Evolutionary conservation across 2,888 invertebrate genomes (phyloP), one percentile per base, ranked within the genome.

Genomic region (Ganaspis brasiliensis): DNA sequence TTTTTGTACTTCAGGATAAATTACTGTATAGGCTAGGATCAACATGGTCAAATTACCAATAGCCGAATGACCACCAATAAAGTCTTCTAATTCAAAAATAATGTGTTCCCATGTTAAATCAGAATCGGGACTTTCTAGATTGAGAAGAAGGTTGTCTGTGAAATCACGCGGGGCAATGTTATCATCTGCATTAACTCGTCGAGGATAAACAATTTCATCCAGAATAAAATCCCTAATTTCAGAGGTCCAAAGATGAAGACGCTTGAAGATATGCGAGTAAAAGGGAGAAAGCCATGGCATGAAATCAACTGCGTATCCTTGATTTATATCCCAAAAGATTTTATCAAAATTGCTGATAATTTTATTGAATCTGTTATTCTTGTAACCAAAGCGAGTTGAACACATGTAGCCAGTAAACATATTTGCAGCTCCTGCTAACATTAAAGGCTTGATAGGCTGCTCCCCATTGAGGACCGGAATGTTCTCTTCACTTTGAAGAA

Each of bases 291-390:
- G 90, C 95, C 96, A 97, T 0, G 97, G 97, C 24, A 98, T 87
- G 86, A 97, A 97, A 86, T 98, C 98, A 0, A 97, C 94, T 0
- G 96, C 96, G 89, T 97, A 97, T 0, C 97, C 97, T 86, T 97
- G 96, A 90, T 97, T 98, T 81, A 98, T 97, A 88, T 97, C 97
- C 95, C 96, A 97, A 92, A 98, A 98, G 72, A 98, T 97, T 84
- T 96, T 95, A 85, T 97, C 97, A 89, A 97, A 97, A 76, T 93
- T 93, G 26, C 94, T 92, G 0, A 96, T 96, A 6, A 95, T 93
- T 75, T 93, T 92, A 67, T 93, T 92, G 92, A 97, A 97, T 19
- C 94, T 94, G 0, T 86, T 75, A 82, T 97, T 96, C 14, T 94
- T 93, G 74, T 95, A 94, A 55, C 94, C 94, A 86, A 97, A 97